phyloP scores from a whole-genome alignment of 2,113 vertebrate species.

The Nothocercus nigrocapillus region DNA sequence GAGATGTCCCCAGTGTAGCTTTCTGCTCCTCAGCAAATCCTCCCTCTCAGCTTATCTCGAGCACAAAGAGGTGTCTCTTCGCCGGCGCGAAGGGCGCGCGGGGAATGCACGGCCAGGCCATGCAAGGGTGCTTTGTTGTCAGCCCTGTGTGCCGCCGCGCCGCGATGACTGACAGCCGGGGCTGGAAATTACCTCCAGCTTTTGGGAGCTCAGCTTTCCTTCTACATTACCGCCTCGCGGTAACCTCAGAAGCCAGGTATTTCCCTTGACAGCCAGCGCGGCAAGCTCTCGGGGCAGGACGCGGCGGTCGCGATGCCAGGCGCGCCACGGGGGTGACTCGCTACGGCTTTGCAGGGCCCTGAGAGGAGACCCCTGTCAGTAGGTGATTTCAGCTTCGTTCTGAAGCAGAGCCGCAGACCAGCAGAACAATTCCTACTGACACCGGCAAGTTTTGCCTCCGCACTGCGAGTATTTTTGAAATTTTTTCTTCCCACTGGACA shows the following conservation, averaged over 20 bases:
- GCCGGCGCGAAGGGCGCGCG: not conserved
- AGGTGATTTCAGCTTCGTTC: not conserved
- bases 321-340: not conserved
- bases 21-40: conserved; percentile 33
- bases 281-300: not conserved
- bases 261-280: not conserved
- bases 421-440: not conserved
- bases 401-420: not conserved
- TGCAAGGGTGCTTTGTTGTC: conserved; percentile 48
- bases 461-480: not conserved
- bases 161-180: conserved; percentile 51
- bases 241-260: conserved; percentile 64
- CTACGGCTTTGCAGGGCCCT: not conserved
- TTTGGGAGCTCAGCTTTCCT: conserved; percentile 46
- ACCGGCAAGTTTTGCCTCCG: not conserved
- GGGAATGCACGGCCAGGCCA: accelerated
- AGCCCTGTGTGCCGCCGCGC: not conserved
- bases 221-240: conserved; percentile 29
- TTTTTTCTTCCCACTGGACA: not conserved
- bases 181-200: conserved; percentile 38
- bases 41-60: conserved; percentile 25
- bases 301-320: not conserved
- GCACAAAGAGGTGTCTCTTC: conserved; percentile 60
- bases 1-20: conserved; percentile 17
- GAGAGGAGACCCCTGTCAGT: not conserved